Evolutionary conservation across 1,140 invertebrate species (phyloP), one percentile per base, ranked within the genome.

Genomic region (Brachionus angularis): DNA sequence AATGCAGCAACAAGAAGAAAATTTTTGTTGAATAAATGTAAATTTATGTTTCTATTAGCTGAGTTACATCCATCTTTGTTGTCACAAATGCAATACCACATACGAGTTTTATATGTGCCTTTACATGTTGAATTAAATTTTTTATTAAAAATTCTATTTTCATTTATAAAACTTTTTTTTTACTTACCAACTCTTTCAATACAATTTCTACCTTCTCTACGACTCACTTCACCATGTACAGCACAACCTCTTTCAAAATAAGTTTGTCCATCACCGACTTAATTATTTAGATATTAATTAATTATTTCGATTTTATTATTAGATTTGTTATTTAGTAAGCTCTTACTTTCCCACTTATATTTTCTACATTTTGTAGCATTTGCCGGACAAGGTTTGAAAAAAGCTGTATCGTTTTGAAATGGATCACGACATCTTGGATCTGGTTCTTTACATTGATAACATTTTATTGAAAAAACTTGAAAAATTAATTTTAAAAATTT

Each of bases 11-110:
- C 12, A 52, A n/a, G 5, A 52, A 21, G 21, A 55, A 16, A 33
- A 29, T 16, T n/a, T 2, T 4, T 0, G 27, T 16, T 8, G n/a
- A 1, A 21, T 27, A 1, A 27, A 14, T 61, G 16, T 14, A 12
- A 42, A 42, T 42, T 3, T 10, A 10, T 14, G 46, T 31, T 14
- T n/a, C 12, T 69, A 18, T 39, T 70, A 34, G 31, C 23, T 34
- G 46, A 50, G 58, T 71, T 71, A 33, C 70, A 71, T 25, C 70
- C 70, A 58, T 71, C 70, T 44, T 58, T 53, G 23, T 71, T 71
- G 31, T 71, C 70, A 55, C 70, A 71, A n/a, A 42, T 44, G 36
- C 70, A 71, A 71, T 55, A 71, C 70, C 70, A 71, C 52, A 71
- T 55, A 46, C 46, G 29, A 1, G 70, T 71, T 44, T 71, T 58